Base-by-base conservation (phyloP, 2,113 vertebrate genomes). In the Tricholaema leucomelas region DNA sequence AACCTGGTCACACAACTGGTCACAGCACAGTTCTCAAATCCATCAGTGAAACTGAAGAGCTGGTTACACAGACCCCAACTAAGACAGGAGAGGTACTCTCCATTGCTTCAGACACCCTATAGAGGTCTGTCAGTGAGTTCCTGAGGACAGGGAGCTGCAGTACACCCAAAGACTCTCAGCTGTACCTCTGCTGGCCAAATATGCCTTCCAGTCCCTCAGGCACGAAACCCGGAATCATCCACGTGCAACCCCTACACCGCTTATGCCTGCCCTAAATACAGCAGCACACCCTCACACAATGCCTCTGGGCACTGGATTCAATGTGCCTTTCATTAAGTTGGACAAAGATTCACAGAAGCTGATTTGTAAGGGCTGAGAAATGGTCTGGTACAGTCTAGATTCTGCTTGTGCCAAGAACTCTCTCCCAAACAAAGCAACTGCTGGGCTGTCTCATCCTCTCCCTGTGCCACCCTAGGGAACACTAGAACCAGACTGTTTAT, bases 301-400 rank as follows among this genome's bases (percentile, higher is more conserved):
- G 87, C 58, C 73, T 88, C 65, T 65, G 40, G 64, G 72, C 56
- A 87, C 50, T 38, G 58, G 50, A 83, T 85, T 97, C 90, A 97
- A 75, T 56, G 80, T 73, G 79, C 87, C 92, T 96, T 95, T 96
- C 90, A 94, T 81, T 76, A 66, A 59, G 31, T 52, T 10, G 8
- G 70, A 91, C 74, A 86, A 87, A 91, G 87, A 90, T 76, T 86
- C 91, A 96, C 86, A 97, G 94, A 97, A 91, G 79, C n/a, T 48
- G 52, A 46, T 91, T 46, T 97, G 87, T 94, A 88, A 92, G 65
- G 46, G 83, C 93, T 81, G 87, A 96, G 71, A 96, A 97, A 95
- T 81, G 77, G 82, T 93, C 94, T 80, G 58, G 66, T 73, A 81
- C 90, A 94, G 76, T 96, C 76, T 69, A 55, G 74, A 31, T 63